These are phyloP conservation scores for Channa argus DNA, from an alignment of 2,113 vertebrate species.

Conservation along the genomic window DNA sequence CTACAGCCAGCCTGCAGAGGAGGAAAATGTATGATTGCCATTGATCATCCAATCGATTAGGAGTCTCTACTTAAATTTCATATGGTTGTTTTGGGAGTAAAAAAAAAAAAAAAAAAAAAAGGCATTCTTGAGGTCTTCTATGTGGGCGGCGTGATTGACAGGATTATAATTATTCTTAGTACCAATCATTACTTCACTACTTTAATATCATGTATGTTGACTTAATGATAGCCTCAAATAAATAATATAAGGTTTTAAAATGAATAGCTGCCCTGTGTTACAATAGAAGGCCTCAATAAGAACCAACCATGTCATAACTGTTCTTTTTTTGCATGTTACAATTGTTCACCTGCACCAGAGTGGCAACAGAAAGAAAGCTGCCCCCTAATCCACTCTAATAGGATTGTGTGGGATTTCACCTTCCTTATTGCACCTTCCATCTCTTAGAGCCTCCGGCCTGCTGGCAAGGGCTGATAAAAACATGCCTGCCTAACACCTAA, in stretches of 20 bases:
- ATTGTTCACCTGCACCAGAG: conserved; percentile 80
- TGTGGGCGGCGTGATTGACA: conserved; percentile 59
- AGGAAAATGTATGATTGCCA: conserved; percentile 57
- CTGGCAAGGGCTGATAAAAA: conserved; percentile 84
- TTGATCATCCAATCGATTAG: conserved; percentile 61
- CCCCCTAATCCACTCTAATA: conserved; percentile 85
- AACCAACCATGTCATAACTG: conserved; percentile 62
- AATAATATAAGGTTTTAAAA: conserved; percentile 15
- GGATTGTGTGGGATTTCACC: conserved; percentile 86
- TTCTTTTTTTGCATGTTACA: conserved; percentile 73
- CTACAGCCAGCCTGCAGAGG: conserved; percentile 17
- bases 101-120: background rate
- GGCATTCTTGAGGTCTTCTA: background rate
- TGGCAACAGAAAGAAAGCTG: conserved; percentile 72
- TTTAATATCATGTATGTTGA: conserved; percentile 26
- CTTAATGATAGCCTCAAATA: conserved; percentile 43
- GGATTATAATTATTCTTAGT: conserved; percentile 39
- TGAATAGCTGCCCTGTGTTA: conserved; percentile 48
- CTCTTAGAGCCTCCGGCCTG: conserved; percentile 73
- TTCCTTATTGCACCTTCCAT: conserved; percentile 79
- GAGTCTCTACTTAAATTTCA: conserved; percentile 51
- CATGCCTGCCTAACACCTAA: conserved; percentile 76
- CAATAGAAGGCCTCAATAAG: conserved; percentile 51
- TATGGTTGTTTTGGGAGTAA: conserved; percentile 9
- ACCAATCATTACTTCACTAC: conserved; percentile 34